Evolutionary conservation across 2,113 vertebrate species (phyloP).

Genomic region (Otus sunia): DNA sequence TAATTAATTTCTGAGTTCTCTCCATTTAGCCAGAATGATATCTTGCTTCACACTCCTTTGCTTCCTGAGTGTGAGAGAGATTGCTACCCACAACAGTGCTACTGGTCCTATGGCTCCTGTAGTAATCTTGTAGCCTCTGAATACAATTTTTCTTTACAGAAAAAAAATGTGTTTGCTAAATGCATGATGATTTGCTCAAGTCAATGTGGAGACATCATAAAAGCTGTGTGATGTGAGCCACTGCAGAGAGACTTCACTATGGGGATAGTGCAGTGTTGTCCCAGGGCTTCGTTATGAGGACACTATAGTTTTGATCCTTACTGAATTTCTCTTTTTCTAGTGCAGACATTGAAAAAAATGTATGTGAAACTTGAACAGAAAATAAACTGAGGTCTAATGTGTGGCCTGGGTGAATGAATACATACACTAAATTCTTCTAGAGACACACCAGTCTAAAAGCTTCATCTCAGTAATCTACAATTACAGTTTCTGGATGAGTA

Average conservation of each 20-base stretch:
- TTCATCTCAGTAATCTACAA: neutral
- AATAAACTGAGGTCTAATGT: neutral
- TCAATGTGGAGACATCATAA: neutral
- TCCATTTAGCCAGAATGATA: neutral
- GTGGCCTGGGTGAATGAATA: neutral
- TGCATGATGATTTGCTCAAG: neutral
- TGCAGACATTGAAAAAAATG: neutral
- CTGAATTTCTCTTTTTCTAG: neutral
- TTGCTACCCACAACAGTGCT: neutral
- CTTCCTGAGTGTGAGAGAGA: neutral
- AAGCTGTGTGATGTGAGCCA: neutral
- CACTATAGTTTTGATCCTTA: neutral
- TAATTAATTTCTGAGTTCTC: neutral
- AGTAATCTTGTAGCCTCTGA: neutral
- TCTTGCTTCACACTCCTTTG: neutral
- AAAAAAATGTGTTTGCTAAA: neutral
- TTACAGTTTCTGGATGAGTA: neutral
- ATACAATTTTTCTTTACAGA: neutral
- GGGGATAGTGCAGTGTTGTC: neutral
- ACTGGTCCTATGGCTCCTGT: neutral
- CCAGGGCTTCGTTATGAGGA: neutral
- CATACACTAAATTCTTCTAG: neutral
- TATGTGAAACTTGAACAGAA: neutral
- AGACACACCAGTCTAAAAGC: neutral
- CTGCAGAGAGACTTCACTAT: neutral